These are phyloP conservation scores for Capromys pilorides DNA, from an alignment of 2,797 vertebrate species.

Conservation along the genomic window DNA sequence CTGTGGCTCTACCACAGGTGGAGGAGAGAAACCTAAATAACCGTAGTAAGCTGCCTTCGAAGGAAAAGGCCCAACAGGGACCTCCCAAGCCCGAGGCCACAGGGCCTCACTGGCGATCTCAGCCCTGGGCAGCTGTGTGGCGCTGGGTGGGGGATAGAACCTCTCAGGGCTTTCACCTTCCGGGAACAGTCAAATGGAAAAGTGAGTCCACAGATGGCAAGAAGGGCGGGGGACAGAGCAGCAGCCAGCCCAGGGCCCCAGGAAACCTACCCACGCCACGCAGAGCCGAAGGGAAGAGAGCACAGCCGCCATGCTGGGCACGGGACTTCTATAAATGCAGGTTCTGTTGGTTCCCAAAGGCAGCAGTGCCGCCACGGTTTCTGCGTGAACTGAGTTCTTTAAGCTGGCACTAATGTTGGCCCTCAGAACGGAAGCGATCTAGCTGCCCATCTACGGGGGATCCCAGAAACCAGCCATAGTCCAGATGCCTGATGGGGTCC, in stretches of 20 bases:
- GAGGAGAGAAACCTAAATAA: background rate
- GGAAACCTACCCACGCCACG: background rate
- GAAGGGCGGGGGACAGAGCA: too few relatives aligned
- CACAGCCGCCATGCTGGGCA: accelerated
- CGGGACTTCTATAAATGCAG: background rate
- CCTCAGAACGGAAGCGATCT: background rate
- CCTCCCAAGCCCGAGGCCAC: accelerated
- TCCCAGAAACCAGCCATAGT: too few relatives aligned
- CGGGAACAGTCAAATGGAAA: background rate
- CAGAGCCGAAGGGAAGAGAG: too few relatives aligned
- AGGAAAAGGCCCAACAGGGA: background rate
- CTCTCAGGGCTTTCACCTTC: background rate
- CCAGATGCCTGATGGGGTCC: background rate
- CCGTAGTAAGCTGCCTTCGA: background rate
- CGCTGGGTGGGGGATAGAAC: background rate
- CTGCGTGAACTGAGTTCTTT: too few relatives aligned
- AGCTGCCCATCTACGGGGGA: background rate
- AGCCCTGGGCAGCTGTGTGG: background rate
- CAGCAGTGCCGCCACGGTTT: too few relatives aligned
- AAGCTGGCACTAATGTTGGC: background rate
- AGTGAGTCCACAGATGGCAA: background rate
- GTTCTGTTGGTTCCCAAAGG: background rate
- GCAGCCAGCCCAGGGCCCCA: background rate
- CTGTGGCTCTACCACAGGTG: too few relatives aligned
- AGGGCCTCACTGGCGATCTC: background rate